A percentile compares a stretch with the other conserved stretches of the same genome.
Conservation (phyloP, 1,140 invertebrate species). For the Hyphantria cunea region DNA sequence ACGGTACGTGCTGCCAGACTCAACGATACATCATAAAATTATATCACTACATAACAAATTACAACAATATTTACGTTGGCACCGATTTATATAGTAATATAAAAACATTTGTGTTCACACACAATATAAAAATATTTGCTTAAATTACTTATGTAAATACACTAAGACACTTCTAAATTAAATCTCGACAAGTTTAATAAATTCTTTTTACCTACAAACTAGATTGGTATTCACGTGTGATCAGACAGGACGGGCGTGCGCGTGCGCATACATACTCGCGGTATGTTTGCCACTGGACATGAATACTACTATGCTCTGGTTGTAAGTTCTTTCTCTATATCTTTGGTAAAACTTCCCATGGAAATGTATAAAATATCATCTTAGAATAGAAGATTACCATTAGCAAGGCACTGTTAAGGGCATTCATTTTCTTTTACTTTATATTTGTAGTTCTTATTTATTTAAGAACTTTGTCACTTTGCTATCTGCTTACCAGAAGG, state of each 20-base stretch:
- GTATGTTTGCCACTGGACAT: too few species aligned
- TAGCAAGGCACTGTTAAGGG: conserved; percentile 25
- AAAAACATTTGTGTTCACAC: conserved; percentile 75
- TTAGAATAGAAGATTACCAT: conserved; percentile 14
- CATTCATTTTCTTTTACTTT: conserved; percentile 11
- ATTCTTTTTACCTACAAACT: conserved; percentile 68
- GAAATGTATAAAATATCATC: too few species aligned
- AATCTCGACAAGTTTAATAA: conserved; percentile 75
- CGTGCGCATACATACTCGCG: too few species aligned
- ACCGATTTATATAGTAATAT: conserved; percentile 76
- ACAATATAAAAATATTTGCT: conserved; percentile 80
- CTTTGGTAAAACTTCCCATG: too few species aligned
- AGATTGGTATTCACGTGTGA: conserved; percentile 61
- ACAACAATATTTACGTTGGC: conserved; percentile 81
- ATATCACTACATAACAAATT: conserved; percentile 80
- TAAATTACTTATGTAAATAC: conserved; percentile 73
- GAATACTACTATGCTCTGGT: too few species aligned
- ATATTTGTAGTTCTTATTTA: too few species aligned
- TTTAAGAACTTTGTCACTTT: too few species aligned
- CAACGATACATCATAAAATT: conserved; percentile 77
- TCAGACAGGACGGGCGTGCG: conserved; percentile 48
- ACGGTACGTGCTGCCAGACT: conserved; percentile 59
- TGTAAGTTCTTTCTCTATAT: too few species aligned
- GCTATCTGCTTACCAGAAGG: too few species aligned
- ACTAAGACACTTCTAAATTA: conserved; percentile 70